Percentiles rank a stretch among this genome's conserved stretches.
These are phyloP conservation scores for Noctuana brunneofusca DNA, from an alignment of 2,888 invertebrate genomes.

Conservation along the genomic window DNA sequence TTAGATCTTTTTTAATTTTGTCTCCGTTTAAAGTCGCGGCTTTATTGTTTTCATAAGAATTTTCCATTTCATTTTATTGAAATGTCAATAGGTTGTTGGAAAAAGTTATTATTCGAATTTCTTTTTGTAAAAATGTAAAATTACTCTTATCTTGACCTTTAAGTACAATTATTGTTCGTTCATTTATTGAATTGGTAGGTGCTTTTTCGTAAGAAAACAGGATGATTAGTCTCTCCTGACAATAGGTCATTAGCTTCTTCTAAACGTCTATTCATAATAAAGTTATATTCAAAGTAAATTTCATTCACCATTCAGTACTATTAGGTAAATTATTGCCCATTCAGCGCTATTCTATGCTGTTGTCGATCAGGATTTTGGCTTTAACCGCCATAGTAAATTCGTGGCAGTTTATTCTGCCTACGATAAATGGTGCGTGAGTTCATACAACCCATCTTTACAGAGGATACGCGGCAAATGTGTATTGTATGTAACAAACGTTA, in stretches of 20 bases:
- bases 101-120: too few relatives aligned
- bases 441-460: too few relatives aligned
- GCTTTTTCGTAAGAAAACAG: neutral
- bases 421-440: too few relatives aligned
- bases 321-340: neutral
- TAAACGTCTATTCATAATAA: neutral
- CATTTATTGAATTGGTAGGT: neutral
- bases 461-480: too few relatives aligned
- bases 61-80: too few relatives aligned
- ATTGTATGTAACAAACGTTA: too few relatives aligned
- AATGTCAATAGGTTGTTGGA: too few relatives aligned
- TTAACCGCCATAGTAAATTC: too few relatives aligned
- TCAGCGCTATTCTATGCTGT: neutral
- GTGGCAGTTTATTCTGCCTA: too few relatives aligned
- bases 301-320: neutral
- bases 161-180: neutral
- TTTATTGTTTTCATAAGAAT: too few relatives aligned
- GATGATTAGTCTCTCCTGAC: neutral
- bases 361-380: neutral
- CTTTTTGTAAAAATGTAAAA: too few relatives aligned
- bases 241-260: neutral
- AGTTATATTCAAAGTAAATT: neutral
- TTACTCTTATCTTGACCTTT: neutral
- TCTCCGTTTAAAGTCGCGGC: neutral
- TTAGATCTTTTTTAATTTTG: neutral